Base-by-base conservation (phyloP, 2,797 vertebrate genomes). In the Aulostomus chinensis region DNA sequence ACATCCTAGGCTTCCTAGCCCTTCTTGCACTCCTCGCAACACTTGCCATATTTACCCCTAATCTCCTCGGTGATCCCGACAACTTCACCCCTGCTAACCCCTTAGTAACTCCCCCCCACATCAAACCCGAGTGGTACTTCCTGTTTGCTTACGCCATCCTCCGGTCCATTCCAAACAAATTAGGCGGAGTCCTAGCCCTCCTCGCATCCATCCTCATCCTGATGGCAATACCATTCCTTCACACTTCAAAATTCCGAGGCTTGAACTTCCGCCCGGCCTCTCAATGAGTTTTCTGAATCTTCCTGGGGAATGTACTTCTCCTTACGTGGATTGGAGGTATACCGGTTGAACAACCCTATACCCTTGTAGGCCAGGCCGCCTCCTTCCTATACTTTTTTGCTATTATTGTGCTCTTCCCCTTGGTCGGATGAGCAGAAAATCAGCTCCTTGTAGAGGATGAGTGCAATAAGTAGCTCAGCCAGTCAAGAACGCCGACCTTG, bases 121-220 rank as follows among this genome's bases (percentile, higher is more conserved):
- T 83, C 0, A 89, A 86, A 0, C 78, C 80, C 0, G 80, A 87
- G 8, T 83, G 73, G 16, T 74, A 86, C 0, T 83, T 86, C 10
- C 7, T 87, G 0, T 82, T 86, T 2, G 80, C 60, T 0, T 86
- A 79, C 0, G 62, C 72, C 0, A 76, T 84, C 0, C 28, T 84
- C 0, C 66, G 69, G 0, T 75, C 73, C 0, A 73, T 86, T 0
- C 71, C 84, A 0, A 82, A 82, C 0, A 82, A 81, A 22, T n/a
- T 80, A 2, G 74, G 79, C 0, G 73, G 76, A 0, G 57, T 80
- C 0, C 13, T 81, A 0, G 73, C 53, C 0, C 11, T 81, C 0
- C 1, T 71, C 0, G 21, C 53, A 0, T 81, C 78, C 0, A 73
- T 81, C 0, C 6, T 82, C 0, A 20, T 82, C 0, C 31, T 72